A percentile compares a stretch with the other conserved stretches of the same genome.
These are phyloP conservation scores for Coptodon bakossiorum DNA, from an alignment of 2,113 vertebrate species.

Conservation along the genomic window DNA sequence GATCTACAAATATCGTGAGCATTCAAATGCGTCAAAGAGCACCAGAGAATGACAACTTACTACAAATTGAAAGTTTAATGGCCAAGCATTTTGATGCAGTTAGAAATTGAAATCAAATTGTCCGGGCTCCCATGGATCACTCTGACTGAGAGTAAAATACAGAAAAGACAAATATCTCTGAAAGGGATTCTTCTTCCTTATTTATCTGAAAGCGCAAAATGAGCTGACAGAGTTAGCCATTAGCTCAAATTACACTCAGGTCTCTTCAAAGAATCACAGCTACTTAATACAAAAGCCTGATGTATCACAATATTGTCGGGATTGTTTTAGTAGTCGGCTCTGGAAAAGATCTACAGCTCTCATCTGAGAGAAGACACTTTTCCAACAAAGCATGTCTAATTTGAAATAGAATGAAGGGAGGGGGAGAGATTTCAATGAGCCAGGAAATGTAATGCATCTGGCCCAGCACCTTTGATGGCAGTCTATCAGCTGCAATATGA, in stretches of 20 bases:
- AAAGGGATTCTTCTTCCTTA: not conserved
- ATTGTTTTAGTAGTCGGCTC: conserved; percentile 24
- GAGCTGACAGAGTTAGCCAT: not conserved
- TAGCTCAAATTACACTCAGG: conserved; percentile 17
- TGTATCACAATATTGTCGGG: conserved; percentile 20
- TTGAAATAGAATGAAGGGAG: conserved; percentile 44
- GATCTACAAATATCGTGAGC: not conserved
- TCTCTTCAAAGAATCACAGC: not conserved
- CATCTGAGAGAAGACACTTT: conserved; percentile 35
- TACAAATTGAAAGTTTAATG: conserved; percentile 10
- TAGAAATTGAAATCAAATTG: conserved; percentile 12
- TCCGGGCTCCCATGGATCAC: not conserved
- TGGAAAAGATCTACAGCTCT: conserved; percentile 34
- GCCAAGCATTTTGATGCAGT: conserved; percentile 32
- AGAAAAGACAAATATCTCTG: not conserved
- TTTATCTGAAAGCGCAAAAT: not conserved
- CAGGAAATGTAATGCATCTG: conserved; percentile 71
- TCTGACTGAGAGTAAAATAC: not conserved
- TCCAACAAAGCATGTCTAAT: conserved; percentile 67
- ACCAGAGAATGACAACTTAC: not conserved
- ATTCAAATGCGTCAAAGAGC: not conserved
- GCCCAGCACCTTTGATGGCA: conserved; percentile 61
- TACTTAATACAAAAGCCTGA: conserved; percentile 17
- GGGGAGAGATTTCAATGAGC: conserved; percentile 62
- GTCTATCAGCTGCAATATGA: conserved; percentile 64